Conservation (phyloP, 2,797 vertebrate genomes). For the Loriculus beryllinus region DNA sequence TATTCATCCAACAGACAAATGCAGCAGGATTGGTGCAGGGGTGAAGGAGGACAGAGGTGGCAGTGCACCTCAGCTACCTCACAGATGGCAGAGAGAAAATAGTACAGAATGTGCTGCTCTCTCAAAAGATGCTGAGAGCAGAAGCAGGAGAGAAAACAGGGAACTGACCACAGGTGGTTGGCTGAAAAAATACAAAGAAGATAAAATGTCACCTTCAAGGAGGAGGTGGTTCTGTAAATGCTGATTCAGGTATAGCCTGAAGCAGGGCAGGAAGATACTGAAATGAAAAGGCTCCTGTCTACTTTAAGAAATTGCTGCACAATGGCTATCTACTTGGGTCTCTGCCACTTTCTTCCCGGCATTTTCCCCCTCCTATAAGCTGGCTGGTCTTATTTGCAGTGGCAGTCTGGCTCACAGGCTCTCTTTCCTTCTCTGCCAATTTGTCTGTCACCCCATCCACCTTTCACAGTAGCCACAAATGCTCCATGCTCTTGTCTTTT, state of each 20-base stretch:
- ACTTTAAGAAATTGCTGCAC: conserved; percentile 19
- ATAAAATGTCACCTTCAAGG: conserved; percentile 23
- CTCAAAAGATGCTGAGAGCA: neutral
- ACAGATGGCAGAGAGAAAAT: neutral
- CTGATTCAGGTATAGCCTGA: conserved; percentile 21
- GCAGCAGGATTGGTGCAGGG: neutral
- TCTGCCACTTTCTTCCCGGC: conserved; percentile 29
- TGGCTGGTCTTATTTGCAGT: neutral
- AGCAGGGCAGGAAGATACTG: neutral
- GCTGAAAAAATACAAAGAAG: neutral
- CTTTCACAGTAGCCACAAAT: neutral
- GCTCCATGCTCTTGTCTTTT: neutral
- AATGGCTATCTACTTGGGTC: neutral
- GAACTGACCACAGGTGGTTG: neutral
- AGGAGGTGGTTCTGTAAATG: neutral
- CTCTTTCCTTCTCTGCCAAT: neutral
- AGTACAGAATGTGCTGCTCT: neutral
- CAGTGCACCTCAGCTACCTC: neutral
- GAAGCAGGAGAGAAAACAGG: neutral
- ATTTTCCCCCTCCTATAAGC: neutral
- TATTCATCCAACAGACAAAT: neutral
- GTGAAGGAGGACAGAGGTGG: neutral
- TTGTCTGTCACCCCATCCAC: neutral
- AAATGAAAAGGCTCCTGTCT: conserved; percentile 32
- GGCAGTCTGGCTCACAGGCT: neutral